phyloP scores from a whole-genome alignment of 1,140 invertebrate species.

The Coptotermes formosanus region DNA sequence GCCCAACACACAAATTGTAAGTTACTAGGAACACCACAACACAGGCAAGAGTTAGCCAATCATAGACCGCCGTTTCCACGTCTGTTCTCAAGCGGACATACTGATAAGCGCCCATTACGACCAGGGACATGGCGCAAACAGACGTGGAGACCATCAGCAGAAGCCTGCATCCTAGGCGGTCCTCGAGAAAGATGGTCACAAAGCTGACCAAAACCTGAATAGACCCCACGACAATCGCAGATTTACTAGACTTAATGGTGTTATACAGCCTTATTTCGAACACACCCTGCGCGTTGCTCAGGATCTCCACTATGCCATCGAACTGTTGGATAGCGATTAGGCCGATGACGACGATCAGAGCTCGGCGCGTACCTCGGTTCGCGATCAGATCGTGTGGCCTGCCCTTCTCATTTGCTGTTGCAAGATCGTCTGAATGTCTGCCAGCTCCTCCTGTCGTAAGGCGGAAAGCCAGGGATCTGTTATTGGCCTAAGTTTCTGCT shows the following conservation, averaged over 20 bases:
- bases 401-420: constrained; percentile 44
- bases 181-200: constrained; percentile 41
- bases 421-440: constrained; percentile 46
- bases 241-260: constrained; percentile 46
- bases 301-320: constrained; percentile 65
- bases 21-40: constrained; percentile 59
- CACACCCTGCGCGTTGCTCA: constrained; percentile 67
- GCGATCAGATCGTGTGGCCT: constrained; percentile 48
- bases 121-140: constrained; percentile 35
- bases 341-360: constrained; percentile 53
- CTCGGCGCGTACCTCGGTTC: constrained; percentile 48
- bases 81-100: constrained; percentile 52
- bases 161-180: constrained; percentile 46
- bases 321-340: constrained; percentile 63
- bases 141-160: constrained; percentile 46
- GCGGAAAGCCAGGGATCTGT: no score
- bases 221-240: constrained; percentile 51
- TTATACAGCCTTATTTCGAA: constrained; percentile 53
- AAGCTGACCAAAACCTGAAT: constrained; percentile 40
- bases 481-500: constrained; percentile 45
- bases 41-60: constrained; percentile 54
- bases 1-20: constrained; percentile 58
- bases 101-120: constrained; percentile 43
- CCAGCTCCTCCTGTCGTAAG: constrained; percentile 44
- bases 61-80: constrained; percentile 44